Percentiles rank a stretch among this genome's conserved stretches.
These are phyloP conservation scores for Caradrina kadenii DNA, from an alignment of 2,888 invertebrate genomes.

Conservation along the genomic window DNA sequence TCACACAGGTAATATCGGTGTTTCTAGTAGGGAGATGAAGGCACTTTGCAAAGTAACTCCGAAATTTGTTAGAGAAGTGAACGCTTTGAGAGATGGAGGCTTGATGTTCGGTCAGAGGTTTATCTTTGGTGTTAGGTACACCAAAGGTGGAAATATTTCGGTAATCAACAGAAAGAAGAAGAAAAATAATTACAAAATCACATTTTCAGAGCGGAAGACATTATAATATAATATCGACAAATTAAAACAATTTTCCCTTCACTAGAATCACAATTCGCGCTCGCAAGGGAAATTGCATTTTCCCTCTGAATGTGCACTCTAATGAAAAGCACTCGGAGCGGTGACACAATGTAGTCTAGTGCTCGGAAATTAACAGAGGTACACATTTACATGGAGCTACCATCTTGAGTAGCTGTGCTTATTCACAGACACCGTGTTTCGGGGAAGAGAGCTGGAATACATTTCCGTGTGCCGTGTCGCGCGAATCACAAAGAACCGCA, in stretches of 20 bases:
- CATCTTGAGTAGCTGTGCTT: slow-evolving; percentile 62
- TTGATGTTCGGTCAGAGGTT: slow-evolving; percentile 6
- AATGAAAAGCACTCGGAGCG: slow-evolving; percentile 80
- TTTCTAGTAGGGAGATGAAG: slow-evolving; percentile 34
- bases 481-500: slow-evolving; percentile 47
- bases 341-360: slow-evolving; percentile 79
- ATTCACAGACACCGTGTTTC: slow-evolving; percentile 46
- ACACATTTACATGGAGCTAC: slow-evolving; percentile 68
- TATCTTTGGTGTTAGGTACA: neutral
- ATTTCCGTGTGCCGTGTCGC: slow-evolving; percentile 37
- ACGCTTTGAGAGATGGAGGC: slow-evolving; percentile 3
- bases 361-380: slow-evolving; percentile 76
- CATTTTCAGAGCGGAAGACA: neutral
- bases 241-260: slow-evolving; percentile 54
- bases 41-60: slow-evolving; percentile 40
- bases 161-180: neutral
- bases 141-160: neutral
- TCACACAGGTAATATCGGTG: slow-evolving; percentile 61
- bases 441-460: slow-evolving; percentile 49
- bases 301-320: slow-evolving; percentile 77
- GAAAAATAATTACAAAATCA: neutral
- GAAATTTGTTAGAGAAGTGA: slow-evolving; percentile 25
- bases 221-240: slow-evolving; percentile 43
- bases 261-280: slow-evolving; percentile 70
- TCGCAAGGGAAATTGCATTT: slow-evolving; percentile 81